Percentiles rank a stretch among this genome's conserved stretches.
Evolutionary conservation across 2,113 vertebrate genomes (phyloP).

Genomic region (Xiphophorus maculatus): DNA sequence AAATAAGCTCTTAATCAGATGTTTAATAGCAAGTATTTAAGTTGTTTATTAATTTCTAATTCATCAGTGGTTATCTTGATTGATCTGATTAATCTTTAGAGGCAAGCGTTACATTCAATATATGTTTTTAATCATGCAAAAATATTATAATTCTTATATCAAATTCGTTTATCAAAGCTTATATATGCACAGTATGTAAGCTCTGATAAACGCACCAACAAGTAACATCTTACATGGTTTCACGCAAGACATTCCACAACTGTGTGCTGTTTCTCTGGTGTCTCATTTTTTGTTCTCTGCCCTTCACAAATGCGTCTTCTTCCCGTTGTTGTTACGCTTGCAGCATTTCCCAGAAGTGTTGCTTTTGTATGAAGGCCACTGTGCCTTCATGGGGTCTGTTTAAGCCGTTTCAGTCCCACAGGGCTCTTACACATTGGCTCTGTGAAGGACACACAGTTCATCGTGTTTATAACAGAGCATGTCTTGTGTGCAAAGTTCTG

Average conservation of each 20-base stretch:
- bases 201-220: no score
- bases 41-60: no score
- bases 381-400: conserved; percentile 4
- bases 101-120: no score
- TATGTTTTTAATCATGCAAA: no score
- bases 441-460: conserved; percentile 24
- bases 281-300: background rate
- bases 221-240: background rate
- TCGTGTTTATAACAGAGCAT: background rate
- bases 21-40: no score
- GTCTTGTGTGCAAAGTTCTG: background rate
- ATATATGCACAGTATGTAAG: no score
- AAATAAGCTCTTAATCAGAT: no score
- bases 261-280: background rate
- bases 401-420: conserved; percentile 2
- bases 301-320: background rate
- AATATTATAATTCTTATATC: no score
- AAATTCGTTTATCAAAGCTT: no score
- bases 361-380: conserved; percentile 30
- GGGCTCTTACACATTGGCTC: background rate
- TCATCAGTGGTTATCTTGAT: no score
- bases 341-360: conserved; percentile 22
- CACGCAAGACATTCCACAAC: no score
- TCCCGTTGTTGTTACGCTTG: background rate
- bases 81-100: no score